These are phyloP conservation scores for Tyto alba DNA, from an alignment of 2,113 vertebrate species.

Conservation along the genomic window DNA sequence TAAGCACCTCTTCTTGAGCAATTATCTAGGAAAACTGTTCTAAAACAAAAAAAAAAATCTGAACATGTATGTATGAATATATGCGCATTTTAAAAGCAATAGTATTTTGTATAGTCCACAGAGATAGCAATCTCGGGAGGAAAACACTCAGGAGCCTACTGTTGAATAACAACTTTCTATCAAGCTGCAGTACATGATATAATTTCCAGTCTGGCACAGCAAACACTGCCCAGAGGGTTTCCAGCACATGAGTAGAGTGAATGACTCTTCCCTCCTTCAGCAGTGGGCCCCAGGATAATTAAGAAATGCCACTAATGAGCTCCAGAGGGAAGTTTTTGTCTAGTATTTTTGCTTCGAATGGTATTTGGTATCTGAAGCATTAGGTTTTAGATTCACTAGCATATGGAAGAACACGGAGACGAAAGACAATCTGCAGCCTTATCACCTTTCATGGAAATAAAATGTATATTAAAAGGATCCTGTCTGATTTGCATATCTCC, in stretches of 20 bases:
- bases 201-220: not conserved
- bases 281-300: constrained; percentile 38
- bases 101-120: not conserved
- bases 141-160: not conserved
- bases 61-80: accelerated
- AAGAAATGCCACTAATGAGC: constrained; percentile 32
- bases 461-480: not conserved
- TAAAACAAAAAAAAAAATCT: not conserved
- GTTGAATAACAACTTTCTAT: not conserved
- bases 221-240: not conserved
- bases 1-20: not conserved
- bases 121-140: not conserved
- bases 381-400: not conserved
- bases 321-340: not conserved
- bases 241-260: not conserved
- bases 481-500: not conserved
- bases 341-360: not conserved
- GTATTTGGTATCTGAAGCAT: not conserved
- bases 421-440: not conserved
- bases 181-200: not conserved
- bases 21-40: not conserved
- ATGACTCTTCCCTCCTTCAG: not conserved
- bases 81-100: not conserved
- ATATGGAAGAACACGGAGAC: not conserved
- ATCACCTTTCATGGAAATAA: not conserved